A percentile compares a stretch with the other conserved stretches of the same genome.
Conservation (phyloP, 2,888 invertebrate genomes). For the Tenthredo distinguenda region DNA sequence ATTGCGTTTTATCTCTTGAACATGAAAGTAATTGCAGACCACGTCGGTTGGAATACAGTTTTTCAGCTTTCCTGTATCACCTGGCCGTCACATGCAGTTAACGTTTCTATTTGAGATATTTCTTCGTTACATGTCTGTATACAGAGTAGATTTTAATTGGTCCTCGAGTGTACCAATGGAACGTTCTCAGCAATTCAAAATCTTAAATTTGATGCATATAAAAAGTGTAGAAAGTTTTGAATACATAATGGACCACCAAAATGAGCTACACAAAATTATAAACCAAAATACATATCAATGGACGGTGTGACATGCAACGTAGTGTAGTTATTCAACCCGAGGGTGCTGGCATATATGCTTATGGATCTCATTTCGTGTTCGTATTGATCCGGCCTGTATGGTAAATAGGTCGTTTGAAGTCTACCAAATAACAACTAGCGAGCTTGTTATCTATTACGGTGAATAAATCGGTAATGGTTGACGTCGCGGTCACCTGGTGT, state of each 20-base stretch:
- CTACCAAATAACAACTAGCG: neutral
- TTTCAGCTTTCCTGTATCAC: neutral
- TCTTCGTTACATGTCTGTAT: neutral
- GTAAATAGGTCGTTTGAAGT: neutral
- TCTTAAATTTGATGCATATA: neutral
- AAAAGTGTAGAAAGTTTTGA: neutral
- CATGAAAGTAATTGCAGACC: neutral
- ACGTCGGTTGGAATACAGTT: neutral
- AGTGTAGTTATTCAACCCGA: neutral
- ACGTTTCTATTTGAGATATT: neutral
- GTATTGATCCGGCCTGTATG: neutral
- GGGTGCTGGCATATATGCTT: neutral
- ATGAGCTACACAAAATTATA: neutral
- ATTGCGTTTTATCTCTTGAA: neutral
- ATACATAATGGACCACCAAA: neutral
- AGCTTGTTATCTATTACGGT: constrained; percentile 18
- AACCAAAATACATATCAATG: neutral
- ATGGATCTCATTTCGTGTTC: neutral
- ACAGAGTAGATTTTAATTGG: neutral
- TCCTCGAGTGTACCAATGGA: neutral
- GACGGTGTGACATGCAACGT: neutral
- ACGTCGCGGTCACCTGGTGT: constrained; percentile 48
- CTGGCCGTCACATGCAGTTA: neutral
- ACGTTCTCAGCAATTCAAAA: neutral
- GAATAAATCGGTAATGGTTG: constrained; percentile 43